A percentile compares a stretch with the other conserved stretches of the same genome.
Evolutionary conservation across 2,113 vertebrate genomes (phyloP).

Genomic region (Psettodes erumei): DNA sequence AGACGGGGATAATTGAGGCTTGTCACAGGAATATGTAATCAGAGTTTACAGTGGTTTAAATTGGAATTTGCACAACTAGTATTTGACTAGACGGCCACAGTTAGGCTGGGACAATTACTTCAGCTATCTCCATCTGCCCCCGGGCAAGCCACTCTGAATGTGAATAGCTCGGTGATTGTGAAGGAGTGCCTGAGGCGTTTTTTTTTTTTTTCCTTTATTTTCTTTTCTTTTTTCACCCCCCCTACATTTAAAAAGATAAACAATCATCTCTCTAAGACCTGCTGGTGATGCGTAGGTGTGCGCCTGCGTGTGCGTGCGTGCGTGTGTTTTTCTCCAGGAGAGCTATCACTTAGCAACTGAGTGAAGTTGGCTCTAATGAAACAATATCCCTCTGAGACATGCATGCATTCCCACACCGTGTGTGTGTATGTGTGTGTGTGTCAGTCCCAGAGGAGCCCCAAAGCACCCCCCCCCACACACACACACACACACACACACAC

Average conservation of each 20-base stretch:
- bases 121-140: constrained; percentile 43
- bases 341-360: constrained; percentile 82
- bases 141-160: constrained; percentile 45
- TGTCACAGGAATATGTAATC: neutral
- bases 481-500: no score
- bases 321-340: constrained; percentile 70
- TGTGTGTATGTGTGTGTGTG: constrained; percentile 42
- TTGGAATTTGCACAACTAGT: constrained; percentile 30
- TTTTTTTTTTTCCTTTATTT: no score
- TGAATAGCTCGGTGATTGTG: constrained; percentile 42
- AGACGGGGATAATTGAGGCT: neutral
- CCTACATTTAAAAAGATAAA: constrained; percentile 73
- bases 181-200: constrained; percentile 18
- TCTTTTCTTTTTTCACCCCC: no score
- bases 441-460: constrained; percentile 28
- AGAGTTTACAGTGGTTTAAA: constrained; percentile 19
- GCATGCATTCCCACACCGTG: constrained; percentile 67
- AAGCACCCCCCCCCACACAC: constrained; percentile 40
- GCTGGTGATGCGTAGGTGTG: constrained; percentile 73
- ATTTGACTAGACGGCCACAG: constrained; percentile 43
- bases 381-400: constrained; percentile 74
- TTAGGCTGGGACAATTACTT: constrained; percentile 26
- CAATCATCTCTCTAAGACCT: constrained; percentile 69
- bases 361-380: constrained; percentile 78
- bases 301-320: constrained; percentile 55